These are phyloP conservation scores for Leptodactylus fallax DNA, from an alignment of 2,797 vertebrate genomes.

Conservation along the genomic window DNA sequence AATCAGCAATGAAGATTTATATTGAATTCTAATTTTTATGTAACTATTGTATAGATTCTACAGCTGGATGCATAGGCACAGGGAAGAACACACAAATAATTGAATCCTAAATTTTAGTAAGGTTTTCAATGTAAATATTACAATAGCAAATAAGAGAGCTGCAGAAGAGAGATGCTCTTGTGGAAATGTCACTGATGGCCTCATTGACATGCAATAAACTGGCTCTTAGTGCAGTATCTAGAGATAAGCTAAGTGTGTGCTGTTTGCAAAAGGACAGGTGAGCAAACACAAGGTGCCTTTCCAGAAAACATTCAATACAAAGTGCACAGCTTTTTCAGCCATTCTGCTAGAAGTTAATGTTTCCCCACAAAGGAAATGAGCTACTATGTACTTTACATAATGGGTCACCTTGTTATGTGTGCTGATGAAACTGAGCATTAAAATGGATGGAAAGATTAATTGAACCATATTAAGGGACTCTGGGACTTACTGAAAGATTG, in stretches of 20 bases:
- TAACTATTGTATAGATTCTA: too few species aligned
- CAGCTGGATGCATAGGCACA: too few species aligned
- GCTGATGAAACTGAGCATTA: slow-evolving; percentile 30
- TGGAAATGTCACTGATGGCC: slow-evolving; percentile 32
- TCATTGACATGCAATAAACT: slow-evolving; percentile 48
- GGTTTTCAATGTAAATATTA: neutral
- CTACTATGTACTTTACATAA: slow-evolving; percentile 53
- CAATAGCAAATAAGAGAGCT: neutral
- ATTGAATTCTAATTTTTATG: too few species aligned
- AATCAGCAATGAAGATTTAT: too few species aligned
- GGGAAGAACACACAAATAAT: neutral
- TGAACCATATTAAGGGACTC: slow-evolving; percentile 40
- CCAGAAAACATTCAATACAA: slow-evolving; percentile 50
- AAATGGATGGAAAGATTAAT: slow-evolving; percentile 35
- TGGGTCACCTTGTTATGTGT: slow-evolving; percentile 44
- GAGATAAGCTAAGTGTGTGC: slow-evolving; percentile 30
- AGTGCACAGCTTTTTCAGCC: slow-evolving; percentile 61
- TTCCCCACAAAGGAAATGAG: slow-evolving; percentile 63
- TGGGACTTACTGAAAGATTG: slow-evolving; percentile 23
- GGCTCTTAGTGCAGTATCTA: slow-evolving; percentile 56
- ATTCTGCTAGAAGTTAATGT: slow-evolving; percentile 58
- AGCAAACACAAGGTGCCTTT: slow-evolving; percentile 55
- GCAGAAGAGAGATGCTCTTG: slow-evolving; percentile 25
- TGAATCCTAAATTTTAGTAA: too few species aligned
- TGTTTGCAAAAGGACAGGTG: slow-evolving; percentile 59